Evolutionary conservation across 2,797 vertebrate species (phyloP), one percentile per base, ranked within the genome.

Genomic region (Xenops minutus): DNA sequence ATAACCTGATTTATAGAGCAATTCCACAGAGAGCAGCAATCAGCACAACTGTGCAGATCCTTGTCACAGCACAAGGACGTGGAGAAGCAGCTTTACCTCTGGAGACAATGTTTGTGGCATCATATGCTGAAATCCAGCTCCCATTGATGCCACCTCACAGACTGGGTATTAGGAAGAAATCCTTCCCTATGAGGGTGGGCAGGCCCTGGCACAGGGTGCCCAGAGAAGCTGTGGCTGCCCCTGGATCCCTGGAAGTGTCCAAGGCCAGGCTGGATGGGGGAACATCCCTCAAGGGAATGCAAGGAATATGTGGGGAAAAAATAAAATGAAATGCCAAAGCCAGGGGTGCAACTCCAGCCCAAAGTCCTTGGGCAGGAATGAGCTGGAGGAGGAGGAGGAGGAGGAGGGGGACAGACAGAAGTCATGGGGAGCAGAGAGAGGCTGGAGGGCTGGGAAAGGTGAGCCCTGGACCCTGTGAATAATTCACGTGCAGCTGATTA

Each of bases 41-140:
- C 55, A 69, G 34, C 58, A 59, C 44, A 69, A 11, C n/a, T 44
- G 26, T 6, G 2, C 17, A 69, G 67, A 69, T 30, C 32, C 27
- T 61, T 3, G 0, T 36, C 52, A 39, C 37, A 54, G 73, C 9
- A 8, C 4, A 66, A 73, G 58, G 27, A 69, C 0, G 0, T 1
- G 30, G 37, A 48, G 72, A 32, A 44, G 61, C 51, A 85, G 72
- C 78, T 92, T 77, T 14, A 63, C 44, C 16, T 5, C 22, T 20
- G n/a, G 4, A 83, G 64, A 78, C 49, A 59, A 46, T 1, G 4
- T 9, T 22, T 10, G 2, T 30, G 43, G 55, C 30, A 78, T 5
- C 37, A 2, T 0, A 2, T 2, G 18, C 30, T 63, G 48, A n/a
- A 69, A 76, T 49, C 2, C 74, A 83, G 59, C 68, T 46, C 71